Conservation (phyloP, 1,140 invertebrate genomes). For the Aethina tumida region DNA sequence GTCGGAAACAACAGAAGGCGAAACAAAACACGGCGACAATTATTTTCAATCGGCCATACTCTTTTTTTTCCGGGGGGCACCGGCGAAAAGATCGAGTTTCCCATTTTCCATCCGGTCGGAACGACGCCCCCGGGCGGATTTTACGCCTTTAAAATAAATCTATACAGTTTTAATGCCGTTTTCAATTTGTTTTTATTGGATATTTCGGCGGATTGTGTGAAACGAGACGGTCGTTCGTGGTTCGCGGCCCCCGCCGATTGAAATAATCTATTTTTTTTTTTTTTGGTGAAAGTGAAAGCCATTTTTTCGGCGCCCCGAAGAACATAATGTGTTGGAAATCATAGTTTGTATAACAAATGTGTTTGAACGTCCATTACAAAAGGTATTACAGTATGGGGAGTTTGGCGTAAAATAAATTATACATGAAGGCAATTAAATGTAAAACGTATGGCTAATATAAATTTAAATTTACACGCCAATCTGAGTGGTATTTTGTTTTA, state of each 20-base stretch:
- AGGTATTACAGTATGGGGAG: no score
- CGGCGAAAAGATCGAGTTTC: constrained; percentile 17
- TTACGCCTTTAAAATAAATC: constrained; percentile 28
- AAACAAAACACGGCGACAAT: constrained; percentile 29
- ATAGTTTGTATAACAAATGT: no score
- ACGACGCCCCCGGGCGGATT: constrained; percentile 21
- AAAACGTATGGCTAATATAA: no score
- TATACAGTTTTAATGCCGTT: constrained; percentile 23
- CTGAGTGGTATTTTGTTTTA: no score
- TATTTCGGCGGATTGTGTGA: constrained; percentile 4
- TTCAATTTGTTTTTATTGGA: constrained; percentile 20
- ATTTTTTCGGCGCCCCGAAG: no score
- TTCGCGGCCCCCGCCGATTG: constrained; percentile 3
- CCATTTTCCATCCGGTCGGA: constrained; percentile 21
- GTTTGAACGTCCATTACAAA: no score
- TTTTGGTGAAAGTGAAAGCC: no score
- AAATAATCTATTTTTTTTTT: no score
- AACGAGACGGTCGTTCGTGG: background rate
- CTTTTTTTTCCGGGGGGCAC: constrained; percentile 14
- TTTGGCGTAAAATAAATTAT: no score
- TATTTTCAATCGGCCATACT: constrained; percentile 30
- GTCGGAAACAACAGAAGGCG: constrained; percentile 25
- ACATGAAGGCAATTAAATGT: no score
- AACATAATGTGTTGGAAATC: no score
- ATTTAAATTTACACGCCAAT: no score